Conservation (phyloP, 2,113 vertebrate species). For the Phainopepla nitens region DNA sequence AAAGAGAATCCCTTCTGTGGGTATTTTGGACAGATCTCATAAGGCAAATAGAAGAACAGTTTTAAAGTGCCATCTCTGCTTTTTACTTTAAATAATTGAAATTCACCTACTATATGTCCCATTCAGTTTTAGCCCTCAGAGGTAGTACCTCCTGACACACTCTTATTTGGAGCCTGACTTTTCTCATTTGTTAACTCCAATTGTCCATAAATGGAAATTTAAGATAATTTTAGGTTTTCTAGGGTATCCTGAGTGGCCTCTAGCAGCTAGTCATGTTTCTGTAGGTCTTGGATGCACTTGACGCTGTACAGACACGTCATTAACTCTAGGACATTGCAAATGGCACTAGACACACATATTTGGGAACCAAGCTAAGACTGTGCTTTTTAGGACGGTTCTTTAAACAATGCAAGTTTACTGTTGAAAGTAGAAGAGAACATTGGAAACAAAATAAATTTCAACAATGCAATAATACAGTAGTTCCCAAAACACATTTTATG, state of each 20-base stretch:
- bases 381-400: not conserved
- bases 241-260: not conserved
- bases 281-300: not conserved
- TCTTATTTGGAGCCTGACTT: not conserved
- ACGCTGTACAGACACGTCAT: not conserved
- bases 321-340: not conserved
- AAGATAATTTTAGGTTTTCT: not conserved
- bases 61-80: not conserved
- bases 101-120: not conserved
- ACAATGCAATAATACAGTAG: not conserved
- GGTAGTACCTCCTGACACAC: not conserved
- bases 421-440: not conserved
- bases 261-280: not conserved
- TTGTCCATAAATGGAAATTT: not conserved
- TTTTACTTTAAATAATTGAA: not conserved
- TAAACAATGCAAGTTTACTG: not conserved
- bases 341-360: not conserved
- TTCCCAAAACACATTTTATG: not conserved
- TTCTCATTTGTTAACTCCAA: not conserved
- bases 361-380: not conserved
- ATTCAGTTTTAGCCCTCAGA: not conserved
- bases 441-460: not conserved
- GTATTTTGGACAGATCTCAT: not conserved
- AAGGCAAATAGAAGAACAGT: not conserved
- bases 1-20: not conserved